These are phyloP conservation scores for Operophtera brumata DNA, from an alignment of 2,888 invertebrate species.

Conservation along the genomic window DNA sequence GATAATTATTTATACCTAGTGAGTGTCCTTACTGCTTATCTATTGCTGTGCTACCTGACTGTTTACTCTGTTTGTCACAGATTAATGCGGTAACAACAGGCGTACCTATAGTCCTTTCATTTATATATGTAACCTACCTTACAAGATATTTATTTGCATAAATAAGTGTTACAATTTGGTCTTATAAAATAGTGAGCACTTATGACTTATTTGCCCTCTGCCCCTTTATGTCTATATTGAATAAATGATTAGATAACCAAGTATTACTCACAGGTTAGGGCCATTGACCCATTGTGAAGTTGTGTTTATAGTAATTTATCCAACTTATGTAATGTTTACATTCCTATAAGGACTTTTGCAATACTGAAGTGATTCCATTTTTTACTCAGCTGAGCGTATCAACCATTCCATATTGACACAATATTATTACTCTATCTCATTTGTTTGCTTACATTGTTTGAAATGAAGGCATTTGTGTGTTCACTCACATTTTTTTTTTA, in stretches of 20 bases:
- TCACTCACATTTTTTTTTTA: too few species aligned
- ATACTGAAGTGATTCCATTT: not conserved
- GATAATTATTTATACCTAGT: too few species aligned
- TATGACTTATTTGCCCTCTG: too few species aligned
- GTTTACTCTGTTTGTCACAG: constrained; percentile 12
- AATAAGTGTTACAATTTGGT: too few species aligned
- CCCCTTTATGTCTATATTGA: constrained; percentile 11
- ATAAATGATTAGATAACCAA: constrained; percentile 6
- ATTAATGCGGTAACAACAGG: constrained; percentile 16
- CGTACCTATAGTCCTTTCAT: constrained; percentile 14
- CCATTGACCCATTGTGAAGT: not conserved
- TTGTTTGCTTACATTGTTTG: not conserved
- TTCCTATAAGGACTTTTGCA: constrained; percentile 1
- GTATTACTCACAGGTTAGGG: constrained; percentile 6
- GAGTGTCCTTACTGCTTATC: not conserved
- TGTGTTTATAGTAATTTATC: not conserved
- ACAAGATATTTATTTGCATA: too few species aligned
- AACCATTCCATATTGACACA: not conserved
- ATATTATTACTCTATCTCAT: too few species aligned
- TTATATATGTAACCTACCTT: constrained; percentile 4
- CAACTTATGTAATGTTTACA: not conserved
- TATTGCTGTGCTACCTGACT: constrained; percentile 10
- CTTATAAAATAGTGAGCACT: too few species aligned
- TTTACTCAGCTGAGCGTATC: not conserved
- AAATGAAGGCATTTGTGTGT: not conserved